Evolutionary conservation across 2,113 vertebrate genomes (phyloP).

Genomic region (Paramormyrops kingsleyae): DNA sequence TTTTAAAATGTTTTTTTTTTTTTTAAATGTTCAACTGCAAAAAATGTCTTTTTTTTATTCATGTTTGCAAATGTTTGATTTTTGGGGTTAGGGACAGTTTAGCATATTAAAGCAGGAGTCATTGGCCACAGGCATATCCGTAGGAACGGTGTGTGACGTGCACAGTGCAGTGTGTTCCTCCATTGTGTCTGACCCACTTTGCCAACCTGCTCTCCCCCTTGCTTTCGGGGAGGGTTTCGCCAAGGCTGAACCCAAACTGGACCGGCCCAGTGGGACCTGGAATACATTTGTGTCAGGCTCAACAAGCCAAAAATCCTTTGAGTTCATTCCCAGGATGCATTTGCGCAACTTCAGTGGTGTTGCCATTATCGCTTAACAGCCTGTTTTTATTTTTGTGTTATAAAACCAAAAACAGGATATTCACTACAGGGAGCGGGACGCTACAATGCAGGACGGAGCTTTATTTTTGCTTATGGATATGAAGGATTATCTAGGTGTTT

Average conservation of each 20-base stretch:
- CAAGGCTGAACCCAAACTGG: background rate
- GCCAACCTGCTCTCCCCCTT: background rate
- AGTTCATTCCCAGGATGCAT: background rate
- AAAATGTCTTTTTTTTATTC: background rate
- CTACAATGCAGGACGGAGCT: background rate
- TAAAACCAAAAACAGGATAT: conserved; percentile 21
- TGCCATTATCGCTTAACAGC: conserved; percentile 9
- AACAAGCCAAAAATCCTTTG: conserved; percentile 19
- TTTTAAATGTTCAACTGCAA: background rate
- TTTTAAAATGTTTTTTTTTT: background rate
- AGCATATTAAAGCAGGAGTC: background rate
- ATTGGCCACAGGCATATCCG: background rate
- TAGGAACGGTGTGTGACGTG: background rate
- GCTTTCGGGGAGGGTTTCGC: background rate
- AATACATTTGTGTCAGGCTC: conserved; percentile 12
- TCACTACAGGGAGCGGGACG: conserved; percentile 1
- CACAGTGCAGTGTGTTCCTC: conserved; percentile 3
- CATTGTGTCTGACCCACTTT: conserved; percentile 19
- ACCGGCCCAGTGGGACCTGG: background rate
- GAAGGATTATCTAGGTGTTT: conserved; percentile 15
- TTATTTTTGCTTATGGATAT: conserved; percentile 13
- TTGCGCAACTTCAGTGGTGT: background rate
- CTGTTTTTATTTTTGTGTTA: conserved; percentile 13
- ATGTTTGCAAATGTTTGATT: background rate
- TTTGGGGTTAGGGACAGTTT: background rate